Percentiles rank a stretch among this genome's conserved stretches.
phyloP scores from a whole-genome alignment of 1,140 invertebrate genomes.

The Drosophila triauraria region DNA sequence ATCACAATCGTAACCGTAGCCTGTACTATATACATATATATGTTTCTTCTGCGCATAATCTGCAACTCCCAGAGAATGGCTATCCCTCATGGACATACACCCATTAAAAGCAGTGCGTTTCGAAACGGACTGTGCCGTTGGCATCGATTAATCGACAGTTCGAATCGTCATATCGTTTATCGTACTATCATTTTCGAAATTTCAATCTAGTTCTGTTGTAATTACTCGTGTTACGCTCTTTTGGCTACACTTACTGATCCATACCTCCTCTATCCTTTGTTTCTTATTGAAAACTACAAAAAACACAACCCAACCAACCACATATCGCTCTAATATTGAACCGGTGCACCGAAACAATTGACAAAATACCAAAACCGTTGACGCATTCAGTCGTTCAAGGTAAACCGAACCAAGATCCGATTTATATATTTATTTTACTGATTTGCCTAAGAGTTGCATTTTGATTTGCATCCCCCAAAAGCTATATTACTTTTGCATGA shows the following conservation, averaged over 20 bases:
- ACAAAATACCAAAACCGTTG: constrained; percentile 35
- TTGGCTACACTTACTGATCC: constrained; percentile 61
- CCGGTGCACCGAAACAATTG: constrained; percentile 52
- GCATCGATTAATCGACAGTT: constrained; percentile 14
- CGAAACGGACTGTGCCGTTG: constrained; percentile 22
- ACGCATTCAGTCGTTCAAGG: constrained; percentile 74
- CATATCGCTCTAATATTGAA: constrained; percentile 43
- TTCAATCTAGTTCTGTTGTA: constrained; percentile 38
- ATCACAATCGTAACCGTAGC: constrained; percentile 50
- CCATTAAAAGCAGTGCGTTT: constrained; percentile 29
- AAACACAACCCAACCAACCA: constrained; percentile 33
- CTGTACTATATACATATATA: constrained; percentile 17
- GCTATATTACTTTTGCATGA: constrained; percentile 27
- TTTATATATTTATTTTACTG: constrained; percentile 5
- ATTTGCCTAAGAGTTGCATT: constrained; percentile 33
- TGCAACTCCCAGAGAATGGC: constrained; percentile 23
- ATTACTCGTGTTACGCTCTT: constrained; percentile 31
- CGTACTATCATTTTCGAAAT: constrained; percentile 32
- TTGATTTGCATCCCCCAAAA: constrained; percentile 17
- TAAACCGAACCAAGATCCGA: constrained; percentile 48
- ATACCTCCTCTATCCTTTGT: constrained; percentile 71
- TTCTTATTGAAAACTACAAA: constrained; percentile 43
- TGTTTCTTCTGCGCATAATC: constrained; percentile 27
- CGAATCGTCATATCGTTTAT: constrained; percentile 23
- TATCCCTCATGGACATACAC: constrained; percentile 43